Evolutionary conservation across 2,888 invertebrate species (phyloP), one percentile per base, ranked within the genome.

Genomic region (Junonia oenone): DNA sequence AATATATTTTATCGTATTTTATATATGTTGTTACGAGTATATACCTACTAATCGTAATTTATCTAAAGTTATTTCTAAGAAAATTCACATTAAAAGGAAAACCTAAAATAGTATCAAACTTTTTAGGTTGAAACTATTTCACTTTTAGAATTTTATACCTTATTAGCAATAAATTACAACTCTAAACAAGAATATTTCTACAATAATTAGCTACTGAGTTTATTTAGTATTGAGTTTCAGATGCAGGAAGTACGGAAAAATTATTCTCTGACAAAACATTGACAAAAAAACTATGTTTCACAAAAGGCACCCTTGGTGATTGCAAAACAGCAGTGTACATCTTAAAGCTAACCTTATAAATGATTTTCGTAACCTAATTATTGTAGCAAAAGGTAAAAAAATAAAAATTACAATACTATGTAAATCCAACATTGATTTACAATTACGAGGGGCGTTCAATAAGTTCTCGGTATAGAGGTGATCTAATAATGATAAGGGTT

Each of bases 311-410:
- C 19, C 35, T 45, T 51, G 45, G 51, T 45, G 45, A 45, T 51
- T 45, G 45, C 51, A 51, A 51, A 51, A 26, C 45, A 45, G 51
- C 51, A 45, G 51, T 51, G 35, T 51, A 51, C 45, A 51, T 51
- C 51, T 45, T 51, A 51, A 9, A 45, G 31, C 35, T 51, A 45
- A 9, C 45, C 51, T 26, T 45, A 51, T 35, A 43, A 51, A 35
- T 45, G 33, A 27, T 35, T 45, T 38, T n/a, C 19, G 13, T 19
- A 47, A 47, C 19, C 31, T 47, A 33, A 47, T 4, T 31, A n/a
- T 17, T 13, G n/a, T 33, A 33, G 17, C 5, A 22, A 9, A 37
- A 8, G 11, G 8, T 15, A 14, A 37, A 9, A 9, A 35, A 49
- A 45, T 6, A 9, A 9, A 3, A 9, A 3, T 38, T 3, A 13